Percentiles rank a stretch among this genome's conserved stretches.
phyloP scores from a whole-genome alignment of 64 coral and sea anemone species.

The Trachythela sp. region DNA sequence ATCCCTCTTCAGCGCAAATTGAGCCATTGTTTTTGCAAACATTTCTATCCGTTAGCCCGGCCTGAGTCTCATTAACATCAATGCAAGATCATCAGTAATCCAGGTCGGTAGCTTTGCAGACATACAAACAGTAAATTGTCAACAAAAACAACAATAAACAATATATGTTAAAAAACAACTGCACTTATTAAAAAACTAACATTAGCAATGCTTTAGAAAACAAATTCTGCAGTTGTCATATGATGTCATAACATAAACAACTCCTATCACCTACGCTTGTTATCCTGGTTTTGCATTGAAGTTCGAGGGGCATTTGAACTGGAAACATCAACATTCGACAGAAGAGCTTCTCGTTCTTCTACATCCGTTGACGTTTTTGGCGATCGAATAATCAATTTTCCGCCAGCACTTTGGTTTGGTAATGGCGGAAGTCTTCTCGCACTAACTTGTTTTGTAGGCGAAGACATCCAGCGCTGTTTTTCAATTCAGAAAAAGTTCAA shows the following conservation, averaged over 20 bases:
- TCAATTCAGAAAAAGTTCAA: neutral
- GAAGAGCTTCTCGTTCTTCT: neutral
- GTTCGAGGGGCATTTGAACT: neutral
- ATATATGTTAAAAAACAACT: no score
- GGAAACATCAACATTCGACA: neutral
- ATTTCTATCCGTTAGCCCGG: no score
- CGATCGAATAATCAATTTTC: neutral
- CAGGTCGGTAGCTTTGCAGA: no score
- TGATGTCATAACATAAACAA: neutral
- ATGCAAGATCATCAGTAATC: no score
- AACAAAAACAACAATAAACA: no score
- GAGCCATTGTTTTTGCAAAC: no score
- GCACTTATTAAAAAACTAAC: no score
- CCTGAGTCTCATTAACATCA: no score
- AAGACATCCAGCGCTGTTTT: slow-evolving; percentile 63
- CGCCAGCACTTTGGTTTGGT: slow-evolving; percentile 51
- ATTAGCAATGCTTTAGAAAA: no score
- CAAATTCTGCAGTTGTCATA: no score
- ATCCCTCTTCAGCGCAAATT: no score
- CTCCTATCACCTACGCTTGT: neutral
- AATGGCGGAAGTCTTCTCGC: slow-evolving; percentile 76
- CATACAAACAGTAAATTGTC: no score
- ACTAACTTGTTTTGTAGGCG: slow-evolving; percentile 91
- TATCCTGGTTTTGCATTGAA: neutral
- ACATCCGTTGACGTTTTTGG: neutral